These are phyloP conservation scores for Lasioglossum calceatum DNA, from an alignment of 2,888 invertebrate genomes.

Conservation along the genomic window DNA sequence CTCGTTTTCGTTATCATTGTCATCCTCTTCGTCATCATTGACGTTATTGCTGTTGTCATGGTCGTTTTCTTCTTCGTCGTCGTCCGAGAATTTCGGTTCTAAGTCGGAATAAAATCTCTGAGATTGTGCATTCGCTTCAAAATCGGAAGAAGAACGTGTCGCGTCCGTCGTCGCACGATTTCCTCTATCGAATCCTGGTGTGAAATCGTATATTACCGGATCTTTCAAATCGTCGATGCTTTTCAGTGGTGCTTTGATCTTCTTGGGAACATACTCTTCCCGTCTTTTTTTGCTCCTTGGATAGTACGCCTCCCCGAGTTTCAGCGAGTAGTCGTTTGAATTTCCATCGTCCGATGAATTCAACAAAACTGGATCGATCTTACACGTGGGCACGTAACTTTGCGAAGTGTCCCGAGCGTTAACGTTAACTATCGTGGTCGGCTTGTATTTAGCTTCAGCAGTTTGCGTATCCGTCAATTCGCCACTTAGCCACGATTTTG, in stretches of 20 bases:
- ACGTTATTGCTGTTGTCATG: not conserved
- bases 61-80: conserved; percentile 12
- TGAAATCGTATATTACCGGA: conserved; percentile 81
- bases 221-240: conserved; percentile 72
- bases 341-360: conserved; percentile 77
- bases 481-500: conserved; percentile 76
- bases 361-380: conserved; percentile 72
- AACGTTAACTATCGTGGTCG: conserved; percentile 76
- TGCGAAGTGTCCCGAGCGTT: conserved; percentile 66
- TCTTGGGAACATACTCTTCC: conserved; percentile 83
- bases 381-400: conserved; percentile 79
- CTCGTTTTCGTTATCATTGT: not conserved
- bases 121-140: conserved; percentile 66
- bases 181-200: conserved; percentile 83
- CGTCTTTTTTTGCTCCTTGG: conserved; percentile 81
- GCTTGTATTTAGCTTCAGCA: conserved; percentile 78
- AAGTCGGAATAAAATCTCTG: conserved; percentile 71
- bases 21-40: not conserved
- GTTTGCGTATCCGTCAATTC: conserved; percentile 70
- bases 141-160: conserved; percentile 39
- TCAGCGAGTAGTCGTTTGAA: conserved; percentile 76
- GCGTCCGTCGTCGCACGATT: conserved; percentile 82
- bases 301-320: conserved; percentile 79
- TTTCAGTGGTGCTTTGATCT: conserved; percentile 80
- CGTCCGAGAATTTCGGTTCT: conserved; percentile 80